Conservation (phyloP, 92 coral and sea anemone genomes). For the Porites lobata region DNA sequence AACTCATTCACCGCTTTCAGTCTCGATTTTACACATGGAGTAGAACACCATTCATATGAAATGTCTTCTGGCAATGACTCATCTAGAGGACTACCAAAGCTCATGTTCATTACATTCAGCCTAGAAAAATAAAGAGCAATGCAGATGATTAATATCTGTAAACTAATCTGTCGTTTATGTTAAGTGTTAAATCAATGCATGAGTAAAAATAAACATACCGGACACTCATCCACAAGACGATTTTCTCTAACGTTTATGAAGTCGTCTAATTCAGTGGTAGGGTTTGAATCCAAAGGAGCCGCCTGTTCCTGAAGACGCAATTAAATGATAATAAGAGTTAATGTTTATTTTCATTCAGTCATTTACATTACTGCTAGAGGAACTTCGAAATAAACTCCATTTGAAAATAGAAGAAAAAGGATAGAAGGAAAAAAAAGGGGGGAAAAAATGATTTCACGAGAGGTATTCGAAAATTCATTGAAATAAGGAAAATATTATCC, state of each 20-base stretch:
- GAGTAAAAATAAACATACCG: slow-evolving; percentile 12
- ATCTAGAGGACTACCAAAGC: background rate
- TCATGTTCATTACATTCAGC: background rate
- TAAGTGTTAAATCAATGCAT: slow-evolving; percentile 15
- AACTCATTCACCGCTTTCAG: slow-evolving; percentile 28
- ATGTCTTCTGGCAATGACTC: slow-evolving; percentile 14
- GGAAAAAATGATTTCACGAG: no score
- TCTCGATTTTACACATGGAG: slow-evolving; percentile 30
- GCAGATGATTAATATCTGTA: background rate
- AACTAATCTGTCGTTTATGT: background rate
- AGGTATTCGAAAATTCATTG: no score
- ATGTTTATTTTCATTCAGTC: no score
- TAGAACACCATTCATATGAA: slow-evolving; percentile 37
- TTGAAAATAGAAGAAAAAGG: no score
- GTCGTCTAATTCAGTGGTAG: background rate
- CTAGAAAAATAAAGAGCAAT: background rate
- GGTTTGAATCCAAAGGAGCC: no score
- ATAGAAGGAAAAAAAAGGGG: no score
- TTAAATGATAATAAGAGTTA: no score
- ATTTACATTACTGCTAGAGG: no score
- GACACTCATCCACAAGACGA: slow-evolving; percentile 1
- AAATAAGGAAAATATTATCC: background rate
- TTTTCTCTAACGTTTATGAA: slow-evolving; percentile 12
- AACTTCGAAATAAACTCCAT: no score
- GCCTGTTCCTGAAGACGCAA: no score